These are phyloP conservation scores for Oncorhynchus nerka DNA, from an alignment of 2,113 vertebrate species.

Conservation along the genomic window DNA sequence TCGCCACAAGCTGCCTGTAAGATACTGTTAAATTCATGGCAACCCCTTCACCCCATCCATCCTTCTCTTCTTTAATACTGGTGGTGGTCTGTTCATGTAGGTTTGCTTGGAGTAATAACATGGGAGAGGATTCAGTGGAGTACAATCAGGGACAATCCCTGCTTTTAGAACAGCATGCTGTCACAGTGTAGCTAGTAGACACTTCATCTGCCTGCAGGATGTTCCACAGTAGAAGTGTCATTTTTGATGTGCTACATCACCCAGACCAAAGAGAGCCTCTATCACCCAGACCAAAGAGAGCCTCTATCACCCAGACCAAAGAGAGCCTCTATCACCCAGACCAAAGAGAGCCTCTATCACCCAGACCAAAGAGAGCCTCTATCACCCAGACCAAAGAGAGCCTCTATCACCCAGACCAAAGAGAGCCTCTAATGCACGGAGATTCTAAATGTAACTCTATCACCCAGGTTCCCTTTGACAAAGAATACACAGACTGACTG, in stretches of 20 bases:
- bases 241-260: neutral
- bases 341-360: neutral
- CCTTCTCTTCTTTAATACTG: conserved; percentile 29
- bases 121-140: conserved; percentile 34
- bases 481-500: neutral
- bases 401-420: too few species aligned
- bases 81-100: conserved; percentile 37
- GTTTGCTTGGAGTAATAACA: conserved; percentile 63
- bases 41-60: conserved; percentile 18
- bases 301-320: neutral
- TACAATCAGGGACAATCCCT: conserved; percentile 24
- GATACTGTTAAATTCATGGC: too few species aligned
- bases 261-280: neutral
- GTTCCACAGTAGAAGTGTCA: conserved; percentile 13
- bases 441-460: conserved; percentile 5
- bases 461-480: neutral
- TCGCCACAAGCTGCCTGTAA: too few species aligned
- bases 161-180: conserved; percentile 38
- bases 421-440: neutral
- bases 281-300: too few species aligned
- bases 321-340: neutral
- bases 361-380: neutral
- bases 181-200: neutral
- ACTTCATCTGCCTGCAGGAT: conserved; percentile 20
- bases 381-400: neutral